Percentiles rank a stretch among this genome's conserved stretches.
Evolutionary conservation across 1,140 invertebrate species (phyloP).

Genomic region (Leptestheria dahalacensis): DNA sequence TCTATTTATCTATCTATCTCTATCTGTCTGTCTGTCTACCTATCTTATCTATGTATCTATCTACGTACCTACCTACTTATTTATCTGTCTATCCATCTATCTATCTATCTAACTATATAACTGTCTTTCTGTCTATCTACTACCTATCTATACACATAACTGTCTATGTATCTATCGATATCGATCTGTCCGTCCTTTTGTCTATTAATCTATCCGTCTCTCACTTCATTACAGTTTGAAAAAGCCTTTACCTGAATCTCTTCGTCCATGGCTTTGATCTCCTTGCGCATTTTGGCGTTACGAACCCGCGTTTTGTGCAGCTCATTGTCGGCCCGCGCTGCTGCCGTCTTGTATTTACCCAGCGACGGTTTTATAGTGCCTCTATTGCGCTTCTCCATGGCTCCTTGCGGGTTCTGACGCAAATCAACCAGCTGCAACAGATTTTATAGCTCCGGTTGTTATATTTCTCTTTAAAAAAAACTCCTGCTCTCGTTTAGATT

Average conservation of each 20-base stretch:
- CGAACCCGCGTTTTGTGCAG: conserved; percentile 18
- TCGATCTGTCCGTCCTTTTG: too few relatives aligned
- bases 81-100: neutral
- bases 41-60: neutral
- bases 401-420: conserved; percentile 68
- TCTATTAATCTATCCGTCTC: neutral
- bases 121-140: neutral
- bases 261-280: conserved; percentile 58
- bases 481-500: too few relatives aligned
- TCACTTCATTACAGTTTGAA: conserved; percentile 38
- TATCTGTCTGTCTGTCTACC: neutral
- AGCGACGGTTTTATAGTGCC: conserved; percentile 34
- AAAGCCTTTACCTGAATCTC: conserved; percentile 56
- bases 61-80: neutral
- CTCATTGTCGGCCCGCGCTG: conserved; percentile 58
- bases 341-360: conserved; percentile 40
- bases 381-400: conserved; percentile 51
- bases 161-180: neutral
- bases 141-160: neutral
- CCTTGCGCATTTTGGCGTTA: conserved; percentile 15
- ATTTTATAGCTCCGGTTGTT: conserved; percentile 17
- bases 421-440: conserved; percentile 62
- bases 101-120: neutral
- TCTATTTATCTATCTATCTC: neutral
- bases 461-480: too few relatives aligned